Percentiles rank a stretch among this genome's conserved stretches.
Evolutionary conservation across 1,140 invertebrate species (phyloP).

Genomic region (Helicorthomorpha holstii): DNA sequence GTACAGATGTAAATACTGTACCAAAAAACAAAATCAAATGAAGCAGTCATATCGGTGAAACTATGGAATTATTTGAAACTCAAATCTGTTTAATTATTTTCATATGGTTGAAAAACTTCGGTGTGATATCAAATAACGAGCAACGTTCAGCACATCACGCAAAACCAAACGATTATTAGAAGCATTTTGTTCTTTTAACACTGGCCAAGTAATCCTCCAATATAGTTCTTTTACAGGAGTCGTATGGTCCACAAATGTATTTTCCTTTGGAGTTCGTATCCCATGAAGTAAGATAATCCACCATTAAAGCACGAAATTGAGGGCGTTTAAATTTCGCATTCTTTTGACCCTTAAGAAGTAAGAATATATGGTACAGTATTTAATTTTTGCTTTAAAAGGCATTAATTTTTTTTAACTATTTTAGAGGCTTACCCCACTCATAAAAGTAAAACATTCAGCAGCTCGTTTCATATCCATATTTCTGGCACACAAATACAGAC

Average conservation of each 20-base stretch:
- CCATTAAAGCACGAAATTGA: not conserved
- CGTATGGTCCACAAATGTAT: constrained; percentile 7
- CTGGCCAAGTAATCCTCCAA: not conserved
- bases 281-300: constrained; percentile 1
- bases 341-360: not conserved
- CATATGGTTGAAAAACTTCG: no score
- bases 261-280: constrained; percentile 4
- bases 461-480: constrained; percentile 10
- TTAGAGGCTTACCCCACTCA: constrained; percentile 4
- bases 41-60: no score
- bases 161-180: no score
- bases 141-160: no score
- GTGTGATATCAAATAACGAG: no score
- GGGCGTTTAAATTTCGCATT: constrained; percentile 3
- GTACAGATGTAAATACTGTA: no score
- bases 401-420: not conserved
- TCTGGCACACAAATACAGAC: constrained; percentile 7
- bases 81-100: no score
- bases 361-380: not conserved
- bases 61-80: no score
- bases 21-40: no score
- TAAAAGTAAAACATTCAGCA: constrained; percentile 5
- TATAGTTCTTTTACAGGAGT: not conserved
- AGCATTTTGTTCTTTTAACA: no score
- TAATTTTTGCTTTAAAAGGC: no score